Base-by-base conservation (phyloP, 2,797 vertebrate genomes). In the Alfaro cultratus region DNA sequence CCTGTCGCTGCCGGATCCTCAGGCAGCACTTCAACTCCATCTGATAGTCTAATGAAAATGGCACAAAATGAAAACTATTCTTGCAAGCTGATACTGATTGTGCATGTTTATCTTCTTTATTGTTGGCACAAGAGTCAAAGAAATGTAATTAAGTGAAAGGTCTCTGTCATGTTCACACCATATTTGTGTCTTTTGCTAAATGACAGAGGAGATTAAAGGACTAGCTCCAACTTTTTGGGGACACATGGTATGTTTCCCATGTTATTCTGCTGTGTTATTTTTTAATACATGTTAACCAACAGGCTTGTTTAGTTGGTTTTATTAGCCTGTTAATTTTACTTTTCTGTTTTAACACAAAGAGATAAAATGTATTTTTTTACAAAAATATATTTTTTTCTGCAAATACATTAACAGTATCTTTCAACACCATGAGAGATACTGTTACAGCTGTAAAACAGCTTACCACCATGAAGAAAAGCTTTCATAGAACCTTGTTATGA, bases 121-220 rank as follows among this genome's bases (percentile, higher is more conserved):
- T n/a, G 68, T 71, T 23, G 15, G 68, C 43, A 8, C 41, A 46
- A 45, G 41, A 46, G n/a, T 46, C 68, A 71, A 71, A 70, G 12
- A 71, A 71, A 71, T 46, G 41, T 71, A 71, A 71, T 71, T 45
- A 45, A 71, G 41, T 71, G 13, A 71, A 71, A 45, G 68, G 68
- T 71, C 26, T 18, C 68, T 71, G 41, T 71, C 2, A 71, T 71
- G 41, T 45, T 45, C 41, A 29, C 26, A 45, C 26, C 41, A 71
- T 4, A 15, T 57, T 41, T 41, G 34, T 68, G 64, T 41, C 1
- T 0, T 41, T 68, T 74, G 26, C 6, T 41, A 55, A 74, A 55
- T 21, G 34, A 53, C 26, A 12, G 10, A 31, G 12, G 47, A 8
- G 12, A 39, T 6, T 53, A 29, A 74, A 75, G 57, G 51, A n/a